These are phyloP conservation scores for Myanophis thanlyinensis DNA, from an alignment of 2,113 vertebrate genomes.

Conservation along the genomic window DNA sequence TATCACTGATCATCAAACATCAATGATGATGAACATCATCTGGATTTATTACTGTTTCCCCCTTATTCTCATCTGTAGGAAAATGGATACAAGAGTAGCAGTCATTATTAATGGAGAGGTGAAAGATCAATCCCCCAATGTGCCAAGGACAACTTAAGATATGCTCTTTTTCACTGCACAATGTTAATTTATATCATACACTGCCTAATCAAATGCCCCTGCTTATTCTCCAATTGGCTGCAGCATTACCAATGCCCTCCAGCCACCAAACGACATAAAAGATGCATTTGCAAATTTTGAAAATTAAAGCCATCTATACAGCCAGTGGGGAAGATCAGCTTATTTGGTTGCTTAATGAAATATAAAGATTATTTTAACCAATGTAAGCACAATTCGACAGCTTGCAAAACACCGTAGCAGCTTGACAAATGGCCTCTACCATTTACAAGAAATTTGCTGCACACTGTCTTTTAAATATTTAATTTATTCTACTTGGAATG, in stretches of 20 bases:
- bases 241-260: conserved; percentile 63
- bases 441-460: conserved; percentile 75
- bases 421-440: conserved; percentile 80
- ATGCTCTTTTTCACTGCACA: conserved; percentile 41
- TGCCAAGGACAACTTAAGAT: conserved; percentile 28
- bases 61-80: not conserved
- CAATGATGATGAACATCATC: not conserved
- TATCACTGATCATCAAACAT: not conserved
- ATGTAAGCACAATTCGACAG: conserved; percentile 88
- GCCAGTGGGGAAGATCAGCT: conserved; percentile 79
- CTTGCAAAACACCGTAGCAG: conserved; percentile 73
- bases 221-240: conserved; percentile 61
- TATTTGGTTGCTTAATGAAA: conserved; percentile 86
- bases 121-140: conserved; percentile 32
- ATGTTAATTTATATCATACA: conserved; percentile 67
- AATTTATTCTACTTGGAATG: conserved; percentile 75
- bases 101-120: not conserved
- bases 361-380: conserved; percentile 89
- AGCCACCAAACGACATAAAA: conserved; percentile 75
- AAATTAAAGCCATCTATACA: conserved; percentile 84
- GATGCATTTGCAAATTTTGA: conserved; percentile 81
- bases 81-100: not conserved
- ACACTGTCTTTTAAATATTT: conserved; percentile 83
- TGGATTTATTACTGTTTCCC: not conserved
- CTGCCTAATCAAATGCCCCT: conserved; percentile 66